These are phyloP conservation scores for Clarias magur DNA, from an alignment of 2,113 vertebrate genomes.

Conservation along the genomic window DNA sequence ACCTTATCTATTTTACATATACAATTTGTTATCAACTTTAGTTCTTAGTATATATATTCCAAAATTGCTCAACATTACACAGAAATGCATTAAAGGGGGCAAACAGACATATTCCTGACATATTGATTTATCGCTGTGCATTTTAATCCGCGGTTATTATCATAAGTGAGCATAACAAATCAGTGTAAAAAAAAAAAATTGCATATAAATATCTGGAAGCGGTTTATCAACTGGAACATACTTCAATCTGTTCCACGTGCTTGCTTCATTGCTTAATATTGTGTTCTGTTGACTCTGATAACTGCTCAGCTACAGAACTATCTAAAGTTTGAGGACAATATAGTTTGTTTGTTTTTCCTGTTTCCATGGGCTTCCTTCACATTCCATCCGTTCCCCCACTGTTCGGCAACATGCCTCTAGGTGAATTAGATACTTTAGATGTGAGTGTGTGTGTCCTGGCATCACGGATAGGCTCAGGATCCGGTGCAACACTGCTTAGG, in stretches of 20 bases:
- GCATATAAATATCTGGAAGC: neutral
- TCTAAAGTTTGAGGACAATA: neutral
- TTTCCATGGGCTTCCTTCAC: neutral
- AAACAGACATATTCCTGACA: neutral
- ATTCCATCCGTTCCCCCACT: neutral
- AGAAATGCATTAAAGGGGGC: neutral
- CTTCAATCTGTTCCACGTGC: neutral
- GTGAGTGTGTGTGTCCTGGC: neutral
- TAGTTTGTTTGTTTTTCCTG: neutral
- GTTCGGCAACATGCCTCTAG: neutral
- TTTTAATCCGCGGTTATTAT: neutral
- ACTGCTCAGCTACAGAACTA: neutral
- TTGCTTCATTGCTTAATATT: neutral
- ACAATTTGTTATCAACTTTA: neutral
- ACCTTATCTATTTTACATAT: neutral
- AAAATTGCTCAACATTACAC: neutral
- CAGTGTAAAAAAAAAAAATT: neutral
- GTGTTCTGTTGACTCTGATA: neutral
- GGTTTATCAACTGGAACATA: neutral
- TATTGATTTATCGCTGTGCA: neutral
- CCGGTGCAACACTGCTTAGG: neutral
- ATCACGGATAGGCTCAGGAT: neutral
- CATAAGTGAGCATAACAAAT: neutral
- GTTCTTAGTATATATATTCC: neutral
- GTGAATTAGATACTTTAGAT: neutral